Conservation (phyloP, 2,888 invertebrate genomes). For the Drosophila quinaria region DNA sequence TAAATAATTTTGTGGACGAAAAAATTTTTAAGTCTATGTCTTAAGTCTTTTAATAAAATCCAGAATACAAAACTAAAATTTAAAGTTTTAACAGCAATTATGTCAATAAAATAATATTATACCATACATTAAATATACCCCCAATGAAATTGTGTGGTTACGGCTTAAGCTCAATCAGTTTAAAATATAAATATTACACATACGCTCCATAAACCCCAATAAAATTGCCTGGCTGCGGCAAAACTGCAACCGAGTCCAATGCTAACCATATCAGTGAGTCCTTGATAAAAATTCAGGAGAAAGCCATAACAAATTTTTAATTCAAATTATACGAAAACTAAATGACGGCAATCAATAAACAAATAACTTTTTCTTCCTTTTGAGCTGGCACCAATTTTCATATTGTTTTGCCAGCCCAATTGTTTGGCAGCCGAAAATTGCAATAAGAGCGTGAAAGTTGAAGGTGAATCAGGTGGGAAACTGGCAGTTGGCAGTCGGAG, state of each 20-base stretch:
- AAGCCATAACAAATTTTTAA: conserved; percentile 37
- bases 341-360: conserved; percentile 75
- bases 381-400: conserved; percentile 60
- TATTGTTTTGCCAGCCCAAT: conserved; percentile 35
- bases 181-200: conserved; percentile 17
- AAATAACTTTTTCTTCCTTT: conserved; percentile 59
- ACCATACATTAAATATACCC: no score
- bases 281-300: conserved; percentile 41
- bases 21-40: no score
- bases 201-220: conserved; percentile 35
- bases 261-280: conserved; percentile 42
- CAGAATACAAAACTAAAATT: no score
- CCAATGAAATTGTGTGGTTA: background rate
- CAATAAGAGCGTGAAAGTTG: conserved; percentile 35
- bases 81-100: no score
- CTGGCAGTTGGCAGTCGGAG: conserved; percentile 35
- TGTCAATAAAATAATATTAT: no score
- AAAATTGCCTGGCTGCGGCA: conserved; percentile 24
- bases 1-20: no score
- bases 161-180: background rate
- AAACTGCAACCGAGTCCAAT: conserved; percentile 22
- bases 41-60: no score
- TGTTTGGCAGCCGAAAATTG: conserved; percentile 30
- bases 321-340: conserved; percentile 62
- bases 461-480: conserved; percentile 52